phyloP scores from a whole-genome alignment of 1,140 invertebrate species.

The Drosophila arawakana region DNA sequence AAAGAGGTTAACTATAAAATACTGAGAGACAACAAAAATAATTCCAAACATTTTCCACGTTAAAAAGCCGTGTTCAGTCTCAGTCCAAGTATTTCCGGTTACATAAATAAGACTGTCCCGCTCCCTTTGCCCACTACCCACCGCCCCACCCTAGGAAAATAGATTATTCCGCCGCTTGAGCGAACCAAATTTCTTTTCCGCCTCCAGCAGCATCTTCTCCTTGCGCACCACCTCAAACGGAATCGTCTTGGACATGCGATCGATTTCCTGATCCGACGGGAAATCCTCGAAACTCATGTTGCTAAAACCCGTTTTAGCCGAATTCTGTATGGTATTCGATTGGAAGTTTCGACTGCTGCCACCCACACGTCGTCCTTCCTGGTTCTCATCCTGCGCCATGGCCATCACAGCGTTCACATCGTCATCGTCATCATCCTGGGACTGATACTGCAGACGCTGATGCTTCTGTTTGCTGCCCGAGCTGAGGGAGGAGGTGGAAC shows the following conservation, averaged over 20 bases:
- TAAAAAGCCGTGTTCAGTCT: conserved; percentile 12
- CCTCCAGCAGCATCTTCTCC: conserved; percentile 85
- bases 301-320: conserved; percentile 87
- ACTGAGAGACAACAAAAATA: conserved; percentile 20
- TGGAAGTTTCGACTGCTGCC: conserved; percentile 69
- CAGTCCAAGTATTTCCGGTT: not conserved
- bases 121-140: not conserved
- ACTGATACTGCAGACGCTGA: conserved; percentile 75
- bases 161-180: conserved; percentile 89
- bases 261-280: conserved; percentile 87
- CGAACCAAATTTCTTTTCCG: conserved; percentile 87
- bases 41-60: not conserved
- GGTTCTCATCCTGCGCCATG: conserved; percentile 52
- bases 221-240: conserved; percentile 88
- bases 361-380: conserved; percentile 24
- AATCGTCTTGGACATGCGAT: conserved; percentile 83
- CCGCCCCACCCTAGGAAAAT: conserved; percentile 85
- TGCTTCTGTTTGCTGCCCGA: conserved; percentile 81
- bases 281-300: conserved; percentile 93
- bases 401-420: conserved; percentile 46
- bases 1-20: conserved; percentile 1
- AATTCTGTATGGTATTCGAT: conserved; percentile 82
- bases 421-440: conserved; percentile 77
- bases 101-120: not conserved
- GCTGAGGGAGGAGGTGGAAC: conserved; percentile 69